phyloP scores from a whole-genome alignment of 2,797 vertebrate species.

The Selene dorsalis region DNA sequence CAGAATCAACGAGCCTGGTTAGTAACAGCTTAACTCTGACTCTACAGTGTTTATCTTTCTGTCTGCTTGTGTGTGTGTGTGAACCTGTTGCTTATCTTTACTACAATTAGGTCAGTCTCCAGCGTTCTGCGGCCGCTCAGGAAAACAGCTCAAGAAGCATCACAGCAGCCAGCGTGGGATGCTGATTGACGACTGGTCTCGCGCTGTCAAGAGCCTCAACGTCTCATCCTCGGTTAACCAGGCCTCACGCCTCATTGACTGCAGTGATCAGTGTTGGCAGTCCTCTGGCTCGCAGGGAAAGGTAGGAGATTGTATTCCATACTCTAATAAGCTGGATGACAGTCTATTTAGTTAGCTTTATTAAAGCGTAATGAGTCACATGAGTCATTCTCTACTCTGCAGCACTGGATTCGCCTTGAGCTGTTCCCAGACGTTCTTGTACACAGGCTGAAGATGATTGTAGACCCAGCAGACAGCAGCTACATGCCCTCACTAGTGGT shows the following conservation, averaged over 20 bases:
- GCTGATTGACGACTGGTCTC: conserved; percentile 97
- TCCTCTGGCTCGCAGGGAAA: conserved; percentile 99
- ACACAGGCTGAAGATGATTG: conserved; percentile 95
- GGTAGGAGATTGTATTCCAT: conserved; percentile 76
- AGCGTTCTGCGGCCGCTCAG: conserved; percentile 94
- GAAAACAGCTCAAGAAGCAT: conserved; percentile 94
- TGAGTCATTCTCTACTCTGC: conserved; percentile 33
- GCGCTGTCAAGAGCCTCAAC: conserved; percentile 94
- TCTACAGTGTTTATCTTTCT: not conserved
- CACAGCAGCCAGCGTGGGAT: conserved; percentile 93
- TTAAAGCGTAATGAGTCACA: not conserved
- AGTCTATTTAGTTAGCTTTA: conserved; percentile 10
- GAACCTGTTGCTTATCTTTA: conserved; percentile 2
- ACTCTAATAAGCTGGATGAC: conserved; percentile 3
- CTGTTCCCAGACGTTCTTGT: conserved; percentile 97
- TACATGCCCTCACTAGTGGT: conserved; percentile 99
- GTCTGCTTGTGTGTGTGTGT: not conserved
- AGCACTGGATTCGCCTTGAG: conserved; percentile 99
- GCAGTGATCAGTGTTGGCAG: conserved; percentile 97
- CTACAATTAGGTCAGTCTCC: conserved; percentile 91
- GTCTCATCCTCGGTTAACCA: conserved; percentile 97
- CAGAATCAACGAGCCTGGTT: conserved; percentile 97
- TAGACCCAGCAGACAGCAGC: conserved; percentile 98
- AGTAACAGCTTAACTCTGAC: conserved; percentile 8
- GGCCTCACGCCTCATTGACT: conserved; percentile 93